Evolutionary conservation across 1,140 invertebrate species (phyloP).

Genomic region (Venturia canescens): DNA sequence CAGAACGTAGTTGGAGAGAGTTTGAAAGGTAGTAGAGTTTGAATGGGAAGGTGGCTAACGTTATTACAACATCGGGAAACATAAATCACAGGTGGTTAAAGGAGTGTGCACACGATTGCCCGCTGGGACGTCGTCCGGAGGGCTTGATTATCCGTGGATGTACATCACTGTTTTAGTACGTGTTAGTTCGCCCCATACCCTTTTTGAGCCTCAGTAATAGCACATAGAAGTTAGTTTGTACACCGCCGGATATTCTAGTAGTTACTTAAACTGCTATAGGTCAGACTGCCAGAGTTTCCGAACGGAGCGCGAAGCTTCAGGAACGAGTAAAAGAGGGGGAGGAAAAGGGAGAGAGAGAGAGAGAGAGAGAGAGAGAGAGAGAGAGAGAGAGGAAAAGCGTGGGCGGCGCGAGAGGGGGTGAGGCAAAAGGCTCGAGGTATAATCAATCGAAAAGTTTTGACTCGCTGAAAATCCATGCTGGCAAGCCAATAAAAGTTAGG

Average conservation of each 20-base stretch:
- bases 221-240: conserved; percentile 7
- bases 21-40: not conserved
- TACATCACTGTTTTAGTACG: not conserved
- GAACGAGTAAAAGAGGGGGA: not conserved
- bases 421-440: not conserved
- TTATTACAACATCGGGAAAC: conserved; percentile 33
- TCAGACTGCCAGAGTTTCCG: conserved; percentile 3
- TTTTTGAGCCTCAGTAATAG: not conserved
- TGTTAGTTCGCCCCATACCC: not conserved
- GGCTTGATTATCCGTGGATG: conserved; percentile 12
- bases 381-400: not conserved
- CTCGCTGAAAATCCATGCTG: conserved; percentile 8
- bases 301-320: not conserved
- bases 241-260: conserved; percentile 3
- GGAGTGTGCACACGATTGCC: not conserved
- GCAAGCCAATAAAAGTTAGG: conserved; percentile 6
- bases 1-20: not conserved
- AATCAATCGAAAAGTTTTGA: conserved; percentile 18
- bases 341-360: not conserved
- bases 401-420: not conserved
- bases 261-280: conserved; percentile 5
- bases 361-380: not conserved
- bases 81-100: conserved; percentile 28
- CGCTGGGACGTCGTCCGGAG: not conserved
- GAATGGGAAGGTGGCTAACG: conserved; percentile 6